Conservation (phyloP, 2,888 invertebrate genomes). For the Schizaphis graminum region DNA sequence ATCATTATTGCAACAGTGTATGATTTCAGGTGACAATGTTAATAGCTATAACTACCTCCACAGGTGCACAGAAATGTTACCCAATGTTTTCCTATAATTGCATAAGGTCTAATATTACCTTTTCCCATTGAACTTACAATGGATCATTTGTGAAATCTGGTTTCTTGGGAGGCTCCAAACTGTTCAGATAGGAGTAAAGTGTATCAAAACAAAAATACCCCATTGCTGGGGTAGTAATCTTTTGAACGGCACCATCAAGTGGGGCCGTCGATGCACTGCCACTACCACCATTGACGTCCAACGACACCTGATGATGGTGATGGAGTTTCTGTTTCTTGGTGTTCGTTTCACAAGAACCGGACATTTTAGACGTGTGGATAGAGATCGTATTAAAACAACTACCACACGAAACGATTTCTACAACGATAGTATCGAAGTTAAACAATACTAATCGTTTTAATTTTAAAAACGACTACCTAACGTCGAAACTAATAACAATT, state of each 20-base stretch:
- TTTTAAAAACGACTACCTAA: constrained; percentile 2
- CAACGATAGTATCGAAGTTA: not conserved
- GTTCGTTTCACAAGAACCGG: constrained; percentile 87
- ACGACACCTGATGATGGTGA: constrained; percentile 72
- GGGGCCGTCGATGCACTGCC: constrained; percentile 64
- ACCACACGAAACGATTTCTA: not conserved
- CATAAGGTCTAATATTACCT: constrained; percentile 51
- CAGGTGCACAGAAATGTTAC: constrained; percentile 48
- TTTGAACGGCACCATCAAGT: constrained; percentile 69
- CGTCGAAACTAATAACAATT: not conserved
- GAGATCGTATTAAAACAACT: not conserved
- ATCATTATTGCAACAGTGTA: constrained; percentile 30
- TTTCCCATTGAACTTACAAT: constrained; percentile 80
- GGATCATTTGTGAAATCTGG: constrained; percentile 95
- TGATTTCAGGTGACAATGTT: not conserved
- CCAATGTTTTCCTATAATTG: constrained; percentile 37
- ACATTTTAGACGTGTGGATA: constrained; percentile 74
- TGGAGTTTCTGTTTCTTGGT: constrained; percentile 89
- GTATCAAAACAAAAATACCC: constrained; percentile 99
- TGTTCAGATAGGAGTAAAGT: constrained; percentile 93
- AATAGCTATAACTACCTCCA: constrained; percentile 8
- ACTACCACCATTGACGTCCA: constrained; percentile 54
- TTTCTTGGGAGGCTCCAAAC: constrained; percentile 90
- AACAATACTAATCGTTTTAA: not conserved
- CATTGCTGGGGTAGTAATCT: constrained; percentile 94